Evolutionary conservation across 92 coral and sea anemone genomes (phyloP).

Genomic region (Paramuricea clavata): DNA sequence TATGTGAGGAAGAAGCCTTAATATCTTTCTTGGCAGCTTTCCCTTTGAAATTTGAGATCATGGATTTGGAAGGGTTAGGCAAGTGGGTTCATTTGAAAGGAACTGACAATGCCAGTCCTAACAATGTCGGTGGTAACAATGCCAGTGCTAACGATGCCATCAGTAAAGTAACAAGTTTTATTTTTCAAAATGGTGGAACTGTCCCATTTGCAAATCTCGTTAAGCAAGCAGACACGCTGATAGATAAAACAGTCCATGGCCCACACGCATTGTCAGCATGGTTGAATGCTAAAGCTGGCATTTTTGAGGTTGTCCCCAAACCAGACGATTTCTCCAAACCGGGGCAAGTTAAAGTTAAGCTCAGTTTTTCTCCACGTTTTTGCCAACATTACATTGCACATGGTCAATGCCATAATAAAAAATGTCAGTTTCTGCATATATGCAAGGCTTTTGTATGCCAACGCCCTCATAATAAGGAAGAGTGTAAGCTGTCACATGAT

Average conservation of each 20-base stretch:
- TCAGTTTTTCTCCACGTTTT: not conserved
- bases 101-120: not conserved
- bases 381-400: not conserved
- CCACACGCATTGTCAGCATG: not conserved
- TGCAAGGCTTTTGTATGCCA: slow-evolving; percentile 29
- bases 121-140: not conserved
- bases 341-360: slow-evolving; percentile 17
- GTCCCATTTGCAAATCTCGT: not conserved
- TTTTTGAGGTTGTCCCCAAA: slow-evolving; percentile 17
- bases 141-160: not conserved
- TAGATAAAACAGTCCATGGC: not conserved
- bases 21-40: not conserved
- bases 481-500: slow-evolving; percentile 3
- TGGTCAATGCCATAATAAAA: not conserved
- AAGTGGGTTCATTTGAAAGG: not conserved
- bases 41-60: slow-evolving; percentile 10
- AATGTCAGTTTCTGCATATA: slow-evolving; percentile 16
- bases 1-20: not conserved
- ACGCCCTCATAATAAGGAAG: not conserved
- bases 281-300: not conserved
- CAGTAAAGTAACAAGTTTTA: not conserved
- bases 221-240: slow-evolving; percentile 1
- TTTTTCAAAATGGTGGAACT: slow-evolving; percentile 29
- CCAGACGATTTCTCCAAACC: not conserved
- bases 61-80: not conserved